A percentile compares a stretch with the other conserved stretches of the same genome.
These are phyloP conservation scores for Euleptes europaea DNA, from an alignment of 2,113 vertebrate species.

Conservation along the genomic window DNA sequence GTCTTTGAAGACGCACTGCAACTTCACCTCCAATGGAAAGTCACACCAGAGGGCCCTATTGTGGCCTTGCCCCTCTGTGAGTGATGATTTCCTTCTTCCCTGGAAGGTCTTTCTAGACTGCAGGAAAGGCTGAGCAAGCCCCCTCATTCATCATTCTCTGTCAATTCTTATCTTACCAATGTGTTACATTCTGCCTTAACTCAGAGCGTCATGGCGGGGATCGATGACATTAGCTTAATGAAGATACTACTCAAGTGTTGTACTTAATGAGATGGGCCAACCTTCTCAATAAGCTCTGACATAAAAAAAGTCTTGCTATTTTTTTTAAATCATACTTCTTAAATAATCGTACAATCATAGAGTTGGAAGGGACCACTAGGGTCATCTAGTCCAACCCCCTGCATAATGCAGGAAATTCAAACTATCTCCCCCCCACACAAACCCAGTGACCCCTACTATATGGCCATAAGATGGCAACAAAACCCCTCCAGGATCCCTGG, in stretches of 20 bases:
- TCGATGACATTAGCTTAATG: constrained; percentile 51
- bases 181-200: constrained; percentile 30
- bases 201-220: constrained; percentile 16
- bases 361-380: no score
- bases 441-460: no score
- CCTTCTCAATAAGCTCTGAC: constrained; percentile 25
- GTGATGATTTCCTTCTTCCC: not conserved
- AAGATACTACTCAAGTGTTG: constrained; percentile 30
- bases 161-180: constrained; percentile 28
- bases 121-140: not conserved
- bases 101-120: not conserved
- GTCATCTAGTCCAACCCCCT: no score
- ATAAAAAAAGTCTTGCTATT: not conserved
- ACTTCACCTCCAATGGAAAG: not conserved
- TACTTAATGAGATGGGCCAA: constrained; percentile 23
- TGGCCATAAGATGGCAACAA: no score
- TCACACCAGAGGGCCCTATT: not conserved
- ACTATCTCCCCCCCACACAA: no score
- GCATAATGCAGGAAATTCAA: no score
- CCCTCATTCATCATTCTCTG: not conserved
- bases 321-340: fast-evolving
- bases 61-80: not conserved
- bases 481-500: no score
- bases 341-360: not conserved
- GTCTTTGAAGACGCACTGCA: not conserved